phyloP scores from a whole-genome alignment of 1,140 invertebrate genomes.

The Trichonephila clavata region DNA sequence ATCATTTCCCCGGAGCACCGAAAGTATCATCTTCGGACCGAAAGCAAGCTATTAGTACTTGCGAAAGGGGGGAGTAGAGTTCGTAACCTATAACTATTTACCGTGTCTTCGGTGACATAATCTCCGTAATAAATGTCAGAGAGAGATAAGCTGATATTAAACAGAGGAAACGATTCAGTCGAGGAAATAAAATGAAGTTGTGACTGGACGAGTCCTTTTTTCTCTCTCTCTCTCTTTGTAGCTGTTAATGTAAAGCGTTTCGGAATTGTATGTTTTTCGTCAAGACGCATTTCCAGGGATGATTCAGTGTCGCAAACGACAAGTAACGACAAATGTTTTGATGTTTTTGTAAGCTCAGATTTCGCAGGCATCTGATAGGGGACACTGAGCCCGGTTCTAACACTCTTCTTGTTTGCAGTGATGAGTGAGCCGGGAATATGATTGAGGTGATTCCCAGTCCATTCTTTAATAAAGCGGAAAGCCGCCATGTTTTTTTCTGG shows the following conservation, averaged over 20 bases:
- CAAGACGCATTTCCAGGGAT: slow-evolving; percentile 34
- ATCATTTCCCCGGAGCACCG: slow-evolving; percentile 46
- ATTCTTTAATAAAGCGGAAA: neutral
- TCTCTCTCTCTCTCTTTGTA: neutral
- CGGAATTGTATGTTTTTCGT: slow-evolving; percentile 43
- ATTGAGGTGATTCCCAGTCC: neutral
- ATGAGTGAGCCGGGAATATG: neutral
- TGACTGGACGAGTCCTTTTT: neutral
- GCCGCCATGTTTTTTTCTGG: neutral
- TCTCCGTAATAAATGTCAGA: slow-evolving; percentile 44
- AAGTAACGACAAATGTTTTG: slow-evolving; percentile 42
- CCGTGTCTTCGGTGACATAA: slow-evolving; percentile 57
- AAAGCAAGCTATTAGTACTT: slow-evolving; percentile 47
- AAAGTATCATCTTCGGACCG: neutral
- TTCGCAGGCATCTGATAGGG: neutral
- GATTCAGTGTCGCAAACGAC: slow-evolving; percentile 39
- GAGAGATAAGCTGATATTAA: slow-evolving; percentile 42
- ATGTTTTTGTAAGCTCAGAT: slow-evolving; percentile 22
- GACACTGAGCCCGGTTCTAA: neutral
- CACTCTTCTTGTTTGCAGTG: neutral
- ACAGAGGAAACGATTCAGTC: slow-evolving; percentile 25
- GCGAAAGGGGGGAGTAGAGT: neutral
- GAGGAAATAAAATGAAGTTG: slow-evolving; percentile 10
- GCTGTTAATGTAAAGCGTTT: neutral
- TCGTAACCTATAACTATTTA: slow-evolving; percentile 52